Evolutionary conservation across 1,140 invertebrate genomes (phyloP).

Genomic region (Pseudoatta argentina): DNA sequence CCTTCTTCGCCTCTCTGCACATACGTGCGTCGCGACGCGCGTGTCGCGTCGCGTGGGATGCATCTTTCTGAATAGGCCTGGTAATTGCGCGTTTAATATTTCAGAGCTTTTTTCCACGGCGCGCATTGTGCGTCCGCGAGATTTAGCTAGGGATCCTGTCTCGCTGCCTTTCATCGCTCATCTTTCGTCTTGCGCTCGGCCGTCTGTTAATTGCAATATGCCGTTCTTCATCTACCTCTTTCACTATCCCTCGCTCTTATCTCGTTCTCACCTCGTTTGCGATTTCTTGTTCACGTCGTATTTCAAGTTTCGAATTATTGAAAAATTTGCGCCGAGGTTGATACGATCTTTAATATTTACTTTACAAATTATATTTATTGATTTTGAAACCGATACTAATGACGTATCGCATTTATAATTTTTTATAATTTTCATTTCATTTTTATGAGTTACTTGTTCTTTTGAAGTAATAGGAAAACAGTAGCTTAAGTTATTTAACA

Average conservation of each 20-base stretch:
- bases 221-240: constrained; percentile 51
- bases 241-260: constrained; percentile 47
- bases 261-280: constrained; percentile 39
- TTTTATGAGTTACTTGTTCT: not conserved
- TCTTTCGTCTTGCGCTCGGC: constrained; percentile 65
- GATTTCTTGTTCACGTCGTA: not conserved
- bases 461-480: not conserved
- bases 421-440: not conserved
- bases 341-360: not conserved
- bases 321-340: not conserved
- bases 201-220: constrained; percentile 71
- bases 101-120: constrained; percentile 82
- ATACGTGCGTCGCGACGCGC: constrained; percentile 64
- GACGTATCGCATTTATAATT: not conserved
- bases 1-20: constrained; percentile 14
- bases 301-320: not conserved
- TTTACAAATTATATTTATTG: too few species aligned
- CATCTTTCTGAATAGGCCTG: constrained; percentile 82
- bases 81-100: constrained; percentile 87
- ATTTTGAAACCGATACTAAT: too few species aligned
- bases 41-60: constrained; percentile 79
- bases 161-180: constrained; percentile 63
- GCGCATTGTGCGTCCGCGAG: constrained; percentile 80
- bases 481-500: not conserved
- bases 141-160: constrained; percentile 78